These are phyloP conservation scores for Drosophila emarginata DNA, from an alignment of 2,888 invertebrate species.

Conservation along the genomic window DNA sequence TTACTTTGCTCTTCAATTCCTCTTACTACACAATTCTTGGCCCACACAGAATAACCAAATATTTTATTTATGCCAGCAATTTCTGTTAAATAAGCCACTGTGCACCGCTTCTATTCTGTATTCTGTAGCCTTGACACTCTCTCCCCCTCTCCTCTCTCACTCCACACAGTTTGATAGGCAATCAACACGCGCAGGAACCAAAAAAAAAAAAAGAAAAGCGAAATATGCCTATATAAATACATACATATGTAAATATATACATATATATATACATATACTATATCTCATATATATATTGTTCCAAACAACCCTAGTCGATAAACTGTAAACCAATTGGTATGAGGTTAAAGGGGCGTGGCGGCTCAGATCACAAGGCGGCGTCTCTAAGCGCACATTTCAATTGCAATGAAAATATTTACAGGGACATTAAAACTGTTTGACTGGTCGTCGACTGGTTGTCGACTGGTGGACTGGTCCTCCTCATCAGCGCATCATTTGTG, in stretches of 20 bases:
- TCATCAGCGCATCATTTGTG: slow-evolving; percentile 74
- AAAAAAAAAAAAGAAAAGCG: too few relatives aligned
- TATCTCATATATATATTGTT: too few relatives aligned
- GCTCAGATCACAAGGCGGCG: slow-evolving; percentile 55
- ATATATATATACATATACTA: too few relatives aligned
- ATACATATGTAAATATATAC: too few relatives aligned
- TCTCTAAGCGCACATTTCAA: slow-evolving; percentile 54
- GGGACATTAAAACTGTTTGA: slow-evolving; percentile 23
- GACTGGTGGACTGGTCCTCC: slow-evolving; percentile 25
- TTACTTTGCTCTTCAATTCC: too few relatives aligned
- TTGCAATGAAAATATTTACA: slow-evolving; percentile 62
- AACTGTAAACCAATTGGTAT: slow-evolving; percentile 6
- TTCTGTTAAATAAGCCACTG: background rate
- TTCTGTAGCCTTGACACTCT: slow-evolving; percentile 40
- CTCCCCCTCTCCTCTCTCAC: slow-evolving; percentile 8
- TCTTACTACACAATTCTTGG: too few relatives aligned
- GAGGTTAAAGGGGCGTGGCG: slow-evolving; percentile 54
- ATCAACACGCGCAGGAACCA: slow-evolving; percentile 60
- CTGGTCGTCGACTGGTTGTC: background rate
- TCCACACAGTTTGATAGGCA: slow-evolving; percentile 64
- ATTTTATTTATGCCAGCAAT: too few relatives aligned
- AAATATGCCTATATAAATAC: too few relatives aligned
- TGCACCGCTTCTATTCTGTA: background rate
- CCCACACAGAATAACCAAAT: too few relatives aligned
- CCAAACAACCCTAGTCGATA: slow-evolving; percentile 8